A percentile compares a stretch with the other conserved stretches of the same genome.
These are phyloP conservation scores for Axinella damicornis DNA, from an alignment of 37 sponge, comb jelly and placozoan genomes.

Conservation along the genomic window DNA sequence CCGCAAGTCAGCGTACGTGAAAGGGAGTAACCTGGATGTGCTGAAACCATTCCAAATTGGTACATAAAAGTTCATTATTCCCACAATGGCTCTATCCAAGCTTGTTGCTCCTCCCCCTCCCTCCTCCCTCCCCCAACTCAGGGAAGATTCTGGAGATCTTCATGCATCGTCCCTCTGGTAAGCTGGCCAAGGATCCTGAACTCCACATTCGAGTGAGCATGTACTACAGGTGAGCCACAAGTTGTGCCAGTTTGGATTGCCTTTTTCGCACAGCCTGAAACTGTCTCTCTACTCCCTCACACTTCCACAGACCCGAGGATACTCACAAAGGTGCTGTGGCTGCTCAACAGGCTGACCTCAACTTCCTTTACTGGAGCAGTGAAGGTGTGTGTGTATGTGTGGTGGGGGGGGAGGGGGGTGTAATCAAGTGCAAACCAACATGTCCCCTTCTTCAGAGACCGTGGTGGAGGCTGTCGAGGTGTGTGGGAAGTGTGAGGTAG, in stretches of 20 bases:
- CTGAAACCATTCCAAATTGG: constrained; percentile 90
- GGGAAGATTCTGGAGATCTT: constrained; percentile 58
- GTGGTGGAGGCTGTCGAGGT: constrained; percentile 63
- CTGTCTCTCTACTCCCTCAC: no score
- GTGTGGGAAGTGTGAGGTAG: constrained; percentile 76
- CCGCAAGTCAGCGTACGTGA: constrained; percentile 90
- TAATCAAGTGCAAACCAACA: no score
- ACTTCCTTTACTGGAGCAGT: constrained; percentile 81
- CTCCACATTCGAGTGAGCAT: constrained; percentile 47
- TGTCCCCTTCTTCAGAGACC: constrained; percentile 32
- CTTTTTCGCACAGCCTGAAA: no score
- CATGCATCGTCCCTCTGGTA: constrained; percentile 9
- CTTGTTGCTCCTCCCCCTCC: not conserved
- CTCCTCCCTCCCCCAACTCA: not conserved
- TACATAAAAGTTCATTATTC: not conserved
- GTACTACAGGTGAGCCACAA: constrained; percentile 62
- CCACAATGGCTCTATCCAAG: not conserved
- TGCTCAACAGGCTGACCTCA: constrained; percentile 71
- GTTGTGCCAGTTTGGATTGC: no score
- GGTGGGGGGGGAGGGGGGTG: not conserved
- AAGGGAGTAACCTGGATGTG: constrained; percentile 83
- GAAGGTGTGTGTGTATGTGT: constrained; percentile 40
- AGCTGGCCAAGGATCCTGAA: not conserved
- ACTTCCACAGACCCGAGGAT: constrained; percentile 71
- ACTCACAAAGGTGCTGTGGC: constrained; percentile 50